Base-by-base conservation (phyloP, 2,888 invertebrate species). In the Nomada hirtipes region DNA sequence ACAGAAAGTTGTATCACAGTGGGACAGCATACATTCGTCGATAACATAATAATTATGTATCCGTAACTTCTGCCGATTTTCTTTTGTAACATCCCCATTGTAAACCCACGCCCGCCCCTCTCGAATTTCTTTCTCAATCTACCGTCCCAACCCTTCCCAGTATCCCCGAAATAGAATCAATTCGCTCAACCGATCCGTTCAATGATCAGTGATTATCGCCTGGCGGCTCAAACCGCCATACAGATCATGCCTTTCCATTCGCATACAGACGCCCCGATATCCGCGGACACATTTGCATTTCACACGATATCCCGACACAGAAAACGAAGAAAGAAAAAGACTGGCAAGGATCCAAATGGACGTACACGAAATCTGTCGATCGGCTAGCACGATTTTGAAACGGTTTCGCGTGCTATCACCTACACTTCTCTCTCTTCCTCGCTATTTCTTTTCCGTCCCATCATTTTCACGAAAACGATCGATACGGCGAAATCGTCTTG, bases 1-100 rank as follows among this genome's bases (percentile, higher is more conserved):
- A 92, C 90, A 92, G 92, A 92, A 93, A 89, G 92, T 92, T 85
- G 90, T 93, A 93, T 93, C 93, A 93, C 93, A 93, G 93, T 93
- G 92, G 93, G 92, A 93, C 92, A 93, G 92, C 93, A 91, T 93
- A 93, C 91, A 91, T 92, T 92, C 92, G 87, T 92, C 89, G 91
- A 91, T 91, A 90, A 88, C 89, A 88, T 89, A 90, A 90, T 91
- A 91, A 64, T 91, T 87, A 84, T 89, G 84, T 67, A 78, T 90
- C 87, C 85, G 88, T 86, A 86, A 83, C 76, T 82, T 78, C 76
- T 74, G 82, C 72, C 55, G 78, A 72, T 2, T 29, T 61, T 9
- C 53, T 59, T 69, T 44, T 29, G 57, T 20, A 36, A 71, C 59
- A 42, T 42, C 52, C 55, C 13, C 59, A n/a, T 23, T 23, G 63